These are phyloP conservation scores for Picus viridis DNA, from an alignment of 2,797 vertebrate species.

Conservation along the genomic window DNA sequence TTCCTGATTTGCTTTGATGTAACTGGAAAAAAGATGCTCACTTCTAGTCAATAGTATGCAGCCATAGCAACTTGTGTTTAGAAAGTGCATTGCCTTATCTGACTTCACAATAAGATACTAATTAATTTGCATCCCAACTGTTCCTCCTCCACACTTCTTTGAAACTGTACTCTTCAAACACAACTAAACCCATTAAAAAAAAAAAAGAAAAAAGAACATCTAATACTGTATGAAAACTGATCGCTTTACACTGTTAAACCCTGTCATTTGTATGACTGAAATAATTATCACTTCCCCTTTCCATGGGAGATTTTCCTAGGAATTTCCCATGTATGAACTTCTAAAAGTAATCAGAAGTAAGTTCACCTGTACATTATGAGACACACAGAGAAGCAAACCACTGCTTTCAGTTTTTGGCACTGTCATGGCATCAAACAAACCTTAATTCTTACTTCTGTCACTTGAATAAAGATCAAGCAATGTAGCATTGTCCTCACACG, in stretches of 20 bases:
- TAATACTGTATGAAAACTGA: neutral
- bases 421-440: neutral
- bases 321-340: neutral
- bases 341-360: neutral
- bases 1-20: neutral
- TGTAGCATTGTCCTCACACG: neutral
- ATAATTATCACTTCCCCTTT: neutral
- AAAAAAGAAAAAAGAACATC: no score
- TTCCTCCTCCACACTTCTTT: conserved; percentile 19
- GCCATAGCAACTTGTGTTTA: neutral
- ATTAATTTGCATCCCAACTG: conserved; percentile 32
- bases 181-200: neutral
- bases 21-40: neutral
- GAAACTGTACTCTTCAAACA: conserved; percentile 21
- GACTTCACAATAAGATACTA: conserved; percentile 5
- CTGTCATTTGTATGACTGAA: neutral
- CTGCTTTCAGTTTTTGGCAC: neutral
- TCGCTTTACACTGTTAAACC: neutral
- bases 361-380: neutral
- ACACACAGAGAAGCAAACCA: neutral
- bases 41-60: neutral
- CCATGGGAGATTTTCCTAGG: neutral
- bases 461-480: neutral
- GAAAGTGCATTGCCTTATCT: conserved; percentile 27
- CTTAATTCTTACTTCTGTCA: neutral